Evolutionary conservation across 2,888 invertebrate genomes (phyloP).

Genomic region (Stegophylla sp.): DNA sequence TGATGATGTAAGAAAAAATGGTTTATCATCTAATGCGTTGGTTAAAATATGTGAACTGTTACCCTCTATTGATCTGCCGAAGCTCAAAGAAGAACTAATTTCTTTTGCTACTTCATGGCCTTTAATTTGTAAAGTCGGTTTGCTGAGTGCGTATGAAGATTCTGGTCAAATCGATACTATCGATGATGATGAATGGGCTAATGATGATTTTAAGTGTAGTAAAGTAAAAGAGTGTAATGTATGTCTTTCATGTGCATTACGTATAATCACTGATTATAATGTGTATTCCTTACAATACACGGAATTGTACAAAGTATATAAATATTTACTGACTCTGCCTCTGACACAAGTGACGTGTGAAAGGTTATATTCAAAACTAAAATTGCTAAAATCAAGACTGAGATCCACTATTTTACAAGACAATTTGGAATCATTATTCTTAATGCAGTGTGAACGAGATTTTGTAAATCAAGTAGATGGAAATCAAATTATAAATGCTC

Average conservation of each 20-base stretch:
- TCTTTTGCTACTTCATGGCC: constrained; percentile 6
- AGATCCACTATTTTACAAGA: constrained; percentile 6
- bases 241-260: no score
- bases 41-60: constrained; percentile 11
- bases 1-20: constrained; percentile 6
- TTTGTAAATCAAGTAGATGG: background rate
- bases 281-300: constrained; percentile 15
- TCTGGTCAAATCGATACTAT: no score
- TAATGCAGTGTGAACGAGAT: constrained; percentile 23
- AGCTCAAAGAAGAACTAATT: constrained; percentile 7
- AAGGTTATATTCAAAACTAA: constrained; percentile 21
- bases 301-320: constrained; percentile 27
- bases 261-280: constrained; percentile 21
- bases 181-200: no score
- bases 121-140: constrained; percentile 17
- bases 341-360: no score
- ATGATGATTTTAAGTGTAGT: no score
- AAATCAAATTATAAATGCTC: constrained; percentile 13
- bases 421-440: constrained; percentile 24
- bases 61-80: background rate
- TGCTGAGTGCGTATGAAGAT: background rate
- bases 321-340: constrained; percentile 27
- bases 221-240: no score
- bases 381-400: constrained; percentile 11
- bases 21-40: constrained; percentile 17